Percentiles rank a stretch among this genome's conserved stretches.
Evolutionary conservation across 2,113 vertebrate species (phyloP).

Genomic region (Acanthisitta chloris): DNA sequence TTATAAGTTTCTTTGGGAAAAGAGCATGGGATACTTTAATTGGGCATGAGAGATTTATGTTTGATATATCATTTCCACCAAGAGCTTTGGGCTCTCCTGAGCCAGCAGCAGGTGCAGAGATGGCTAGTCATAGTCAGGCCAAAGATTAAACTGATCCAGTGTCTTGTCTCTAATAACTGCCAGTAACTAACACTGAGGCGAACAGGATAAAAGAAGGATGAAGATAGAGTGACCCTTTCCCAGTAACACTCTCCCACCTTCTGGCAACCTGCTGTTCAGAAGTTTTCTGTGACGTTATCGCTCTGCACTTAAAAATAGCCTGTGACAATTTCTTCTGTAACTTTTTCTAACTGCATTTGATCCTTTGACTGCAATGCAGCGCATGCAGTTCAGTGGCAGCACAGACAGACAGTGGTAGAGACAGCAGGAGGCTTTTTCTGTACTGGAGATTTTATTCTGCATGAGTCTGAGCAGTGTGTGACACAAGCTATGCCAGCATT

Average conservation of each 20-base stretch:
- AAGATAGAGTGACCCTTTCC: not conserved
- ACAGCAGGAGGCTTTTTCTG: not conserved
- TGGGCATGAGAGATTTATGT: not conserved
- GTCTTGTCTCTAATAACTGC: not conserved
- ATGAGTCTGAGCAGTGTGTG: not conserved
- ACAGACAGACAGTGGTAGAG: not conserved
- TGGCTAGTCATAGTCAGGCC: not conserved
- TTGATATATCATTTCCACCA: not conserved
- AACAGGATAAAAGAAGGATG: not conserved
- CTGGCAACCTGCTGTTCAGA: not conserved
- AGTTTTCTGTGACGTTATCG: accelerated
- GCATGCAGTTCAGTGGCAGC: not conserved
- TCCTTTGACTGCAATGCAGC: not conserved
- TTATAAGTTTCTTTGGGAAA: not conserved
- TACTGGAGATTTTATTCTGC: not conserved
- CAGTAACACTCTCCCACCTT: not conserved
- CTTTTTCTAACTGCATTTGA: not conserved
- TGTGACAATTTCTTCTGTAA: not conserved
- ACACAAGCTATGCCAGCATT: not conserved
- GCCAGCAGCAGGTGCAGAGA: not conserved
- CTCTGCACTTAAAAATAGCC: not conserved
- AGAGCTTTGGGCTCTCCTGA: not conserved
- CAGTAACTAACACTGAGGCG: not conserved
- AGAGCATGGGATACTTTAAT: not conserved
- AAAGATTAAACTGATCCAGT: not conserved